Evolutionary conservation across 1,140 invertebrate genomes (phyloP).

Genomic region (Prorops nasuta): DNA sequence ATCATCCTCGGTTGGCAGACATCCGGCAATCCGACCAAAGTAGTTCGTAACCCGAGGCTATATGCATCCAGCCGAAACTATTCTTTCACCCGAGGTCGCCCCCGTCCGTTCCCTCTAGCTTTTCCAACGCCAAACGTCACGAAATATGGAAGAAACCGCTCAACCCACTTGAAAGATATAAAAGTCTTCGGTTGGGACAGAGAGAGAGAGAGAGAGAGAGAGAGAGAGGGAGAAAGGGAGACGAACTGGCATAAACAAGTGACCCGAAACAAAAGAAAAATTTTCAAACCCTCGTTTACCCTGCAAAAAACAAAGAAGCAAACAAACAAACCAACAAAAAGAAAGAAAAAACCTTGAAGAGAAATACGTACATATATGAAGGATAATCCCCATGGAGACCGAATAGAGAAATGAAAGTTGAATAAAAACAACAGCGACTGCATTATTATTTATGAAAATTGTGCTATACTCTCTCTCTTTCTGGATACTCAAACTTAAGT

Average conservation of each 20-base stretch:
- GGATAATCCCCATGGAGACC: no score
- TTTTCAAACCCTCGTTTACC: no score
- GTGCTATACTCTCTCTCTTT: no score
- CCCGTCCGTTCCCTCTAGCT: slow-evolving; percentile 13
- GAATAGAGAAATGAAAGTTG: no score
- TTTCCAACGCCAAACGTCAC: slow-evolving; percentile 17
- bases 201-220: slow-evolving; percentile 1
- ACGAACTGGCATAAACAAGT: slow-evolving; percentile 18
- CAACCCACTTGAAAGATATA: slow-evolving; percentile 25
- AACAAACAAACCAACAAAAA: no score
- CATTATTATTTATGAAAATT: no score
- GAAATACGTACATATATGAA: no score
- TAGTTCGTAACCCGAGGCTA: slow-evolving; percentile 31
- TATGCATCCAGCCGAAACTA: slow-evolving; percentile 10
- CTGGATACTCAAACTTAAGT: no score
- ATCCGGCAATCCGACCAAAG: slow-evolving; percentile 43
- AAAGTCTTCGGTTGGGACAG: slow-evolving; percentile 14
- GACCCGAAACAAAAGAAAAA: no score
- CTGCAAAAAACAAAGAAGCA: no score
- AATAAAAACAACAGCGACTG: no score
- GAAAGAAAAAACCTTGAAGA: no score
- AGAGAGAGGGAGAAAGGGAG: neutral
- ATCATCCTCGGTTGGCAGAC: slow-evolving; percentile 31
- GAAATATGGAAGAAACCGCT: slow-evolving; percentile 30
- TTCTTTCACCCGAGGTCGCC: slow-evolving; percentile 17